phyloP scores from a whole-genome alignment of 2,113 vertebrate species.

The Sylvietta virens region DNA sequence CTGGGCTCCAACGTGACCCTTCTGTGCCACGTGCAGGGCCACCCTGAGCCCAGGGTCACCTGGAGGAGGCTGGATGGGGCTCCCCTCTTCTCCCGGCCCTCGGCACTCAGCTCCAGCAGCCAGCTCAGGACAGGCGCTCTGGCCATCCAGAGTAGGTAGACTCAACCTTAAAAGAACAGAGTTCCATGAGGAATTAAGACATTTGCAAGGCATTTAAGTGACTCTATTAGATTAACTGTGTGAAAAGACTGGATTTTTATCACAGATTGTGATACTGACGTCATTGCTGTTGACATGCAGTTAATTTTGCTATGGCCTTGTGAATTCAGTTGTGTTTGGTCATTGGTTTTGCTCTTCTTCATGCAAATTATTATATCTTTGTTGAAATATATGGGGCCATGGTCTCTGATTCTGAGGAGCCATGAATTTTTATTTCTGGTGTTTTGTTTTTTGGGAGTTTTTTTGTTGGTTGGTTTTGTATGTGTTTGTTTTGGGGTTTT shows the following conservation, averaged over 20 bases:
- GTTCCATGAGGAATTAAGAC: background rate
- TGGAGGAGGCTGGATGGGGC: conserved; percentile 81
- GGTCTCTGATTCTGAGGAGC: background rate
- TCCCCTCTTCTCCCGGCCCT: conserved; percentile 74
- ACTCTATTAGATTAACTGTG: background rate
- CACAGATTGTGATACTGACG: background rate
- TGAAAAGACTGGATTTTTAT: background rate
- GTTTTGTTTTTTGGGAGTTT: background rate
- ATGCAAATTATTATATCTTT: background rate
- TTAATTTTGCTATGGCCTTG: background rate
- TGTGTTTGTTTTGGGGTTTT: background rate
- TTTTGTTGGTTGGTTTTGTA: background rate
- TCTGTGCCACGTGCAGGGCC: conserved; percentile 79
- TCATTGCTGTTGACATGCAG: background rate
- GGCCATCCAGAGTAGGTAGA: conserved; percentile 80
- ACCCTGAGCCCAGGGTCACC: conserved; percentile 84
- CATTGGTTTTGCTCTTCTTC: background rate
- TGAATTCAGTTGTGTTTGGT: background rate
- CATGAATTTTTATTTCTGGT: background rate
- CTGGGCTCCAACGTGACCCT: conserved; percentile 87
- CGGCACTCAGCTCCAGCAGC: conserved; percentile 69
- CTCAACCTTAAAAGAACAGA: background rate
- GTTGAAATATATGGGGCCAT: background rate
- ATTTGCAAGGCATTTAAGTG: background rate
- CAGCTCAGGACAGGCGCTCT: conserved; percentile 80